Conservation (phyloP, 1,140 invertebrate genomes). For the Drosophila fuyamai region DNA sequence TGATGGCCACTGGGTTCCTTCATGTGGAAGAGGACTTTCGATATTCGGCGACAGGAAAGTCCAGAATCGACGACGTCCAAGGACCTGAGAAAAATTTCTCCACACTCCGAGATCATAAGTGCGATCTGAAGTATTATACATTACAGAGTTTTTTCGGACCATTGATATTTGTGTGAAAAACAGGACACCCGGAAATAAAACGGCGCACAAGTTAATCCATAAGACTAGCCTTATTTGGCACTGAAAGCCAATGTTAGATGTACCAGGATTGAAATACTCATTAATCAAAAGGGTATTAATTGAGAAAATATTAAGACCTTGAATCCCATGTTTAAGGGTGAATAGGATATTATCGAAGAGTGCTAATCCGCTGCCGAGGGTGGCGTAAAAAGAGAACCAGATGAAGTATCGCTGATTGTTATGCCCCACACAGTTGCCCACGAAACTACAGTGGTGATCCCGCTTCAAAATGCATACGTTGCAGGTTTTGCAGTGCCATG, state of each 20-base stretch:
- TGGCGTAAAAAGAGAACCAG: slow-evolving; percentile 91
- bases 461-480: slow-evolving; percentile 93
- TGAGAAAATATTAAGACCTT: background rate
- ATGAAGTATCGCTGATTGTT: slow-evolving; percentile 95
- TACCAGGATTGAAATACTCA: too few species aligned
- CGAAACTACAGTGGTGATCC: slow-evolving; percentile 97
- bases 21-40: slow-evolving; percentile 89
- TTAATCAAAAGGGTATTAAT: background rate
- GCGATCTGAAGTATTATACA: slow-evolving; percentile 24
- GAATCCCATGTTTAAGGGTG: slow-evolving; percentile 64
- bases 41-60: slow-evolving; percentile 91
- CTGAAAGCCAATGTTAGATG: background rate
- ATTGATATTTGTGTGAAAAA: slow-evolving; percentile 14
- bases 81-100: slow-evolving; percentile 89
- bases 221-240: slow-evolving; percentile 5
- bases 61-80: slow-evolving; percentile 91
- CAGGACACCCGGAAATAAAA: background rate
- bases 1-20: slow-evolving; percentile 86
- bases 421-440: slow-evolving; percentile 94
- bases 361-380: slow-evolving; percentile 88
- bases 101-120: slow-evolving; percentile 89
- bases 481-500: slow-evolving; percentile 95
- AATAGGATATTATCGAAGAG: slow-evolving; percentile 89
- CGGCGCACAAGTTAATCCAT: slow-evolving; percentile 14
- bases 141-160: slow-evolving; percentile 17